Evolutionary conservation across 1,140 invertebrate genomes (phyloP), one percentile per base, ranked within the genome.

Genomic region (Euborellia annulipes): DNA sequence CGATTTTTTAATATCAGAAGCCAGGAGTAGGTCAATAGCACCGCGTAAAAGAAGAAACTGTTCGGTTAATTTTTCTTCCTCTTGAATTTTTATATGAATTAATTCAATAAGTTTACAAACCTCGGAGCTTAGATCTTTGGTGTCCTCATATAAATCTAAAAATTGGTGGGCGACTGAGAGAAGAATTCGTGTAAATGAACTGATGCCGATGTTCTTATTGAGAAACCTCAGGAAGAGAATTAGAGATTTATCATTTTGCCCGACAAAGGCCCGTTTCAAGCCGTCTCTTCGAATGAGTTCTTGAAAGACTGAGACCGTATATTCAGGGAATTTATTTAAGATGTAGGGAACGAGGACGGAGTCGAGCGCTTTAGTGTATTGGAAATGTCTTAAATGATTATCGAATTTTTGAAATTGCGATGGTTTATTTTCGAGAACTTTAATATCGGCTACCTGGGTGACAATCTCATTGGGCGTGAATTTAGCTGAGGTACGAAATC

Each of bases 321-420:
- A 66, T 54, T 88, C 79, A 3, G 90, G 88, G 36, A 65, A 68
- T 56, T 76, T 78, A 20, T 68, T 72, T 9, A 65, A 56, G 9
- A 78, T 62, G 54, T 70, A 72, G 21, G 67, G 66, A 22, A 67
- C 55, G 52, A 94, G 59, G 23, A 82, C 87, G 45, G 62, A 57
- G 55, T 85, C 76, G 9, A 95, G 65, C 4, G 87, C 86, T 69
- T 82, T 82, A 1, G 74, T 73, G 61, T 85, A 87, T 53, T 85
- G 70, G 63, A 88, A 92, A 63, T 79, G 81, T 49, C 82, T 73
- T 2, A 95, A 61, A 55, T 71, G 76, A 17, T 62, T 61, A 56
- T 95, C 88, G 59, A 78, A 71, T 56, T 71, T 71, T 1, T 67
- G 51, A 49, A 70, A 65, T 48, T 65, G 63, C n/a, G 68, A 56